Evolutionary conservation across 2,797 vertebrate genomes (phyloP), one percentile per base, ranked within the genome.

Genomic region (Acipenser transmontanus): DNA sequence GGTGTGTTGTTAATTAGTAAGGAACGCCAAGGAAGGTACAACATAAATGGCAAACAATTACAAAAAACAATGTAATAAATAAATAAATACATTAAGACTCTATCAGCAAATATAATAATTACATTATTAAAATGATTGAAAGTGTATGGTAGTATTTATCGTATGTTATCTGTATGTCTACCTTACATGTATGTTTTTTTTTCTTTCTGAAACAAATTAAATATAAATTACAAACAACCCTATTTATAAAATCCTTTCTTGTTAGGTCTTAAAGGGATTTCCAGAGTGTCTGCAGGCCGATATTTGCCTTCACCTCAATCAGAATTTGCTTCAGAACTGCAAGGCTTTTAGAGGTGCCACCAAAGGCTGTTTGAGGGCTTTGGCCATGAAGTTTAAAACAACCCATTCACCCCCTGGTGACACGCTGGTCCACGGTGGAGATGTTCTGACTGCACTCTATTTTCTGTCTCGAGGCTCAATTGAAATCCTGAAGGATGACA

Each of bases 221-320:
- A 7, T 66, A 48, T 76, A 20, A 34, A 34, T 34, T 34, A 34
- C 34, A 34, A 34, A 34, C 34, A 34, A 34, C 34, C 34, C 34
- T 34, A 34, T 34, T 34, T 34, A 34, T 34, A 34, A 34, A 34
- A 34, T 72, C 68, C 76, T 84, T 85, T 67, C 72, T 14, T 13
- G 79, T 50, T 74, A 99, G 97, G 97, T 99, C 74, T 84, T 99
- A 76, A 99, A 98, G 90, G 97, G 97, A 59, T 99, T 99, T 79
- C 97, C 97, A 72, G 97, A 99, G 87, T 99, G 97, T 86, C 91
- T 99, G 78, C 97, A 99, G 87, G 97, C 97, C 71, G 97, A 99
- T 77, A 99, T 99, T 80, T 99, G 97, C 79, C 94, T 99, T 63
- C 97, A 99, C 74, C 95, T 99, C 77, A 99, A 99, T 80, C 89